Percentiles rank a stretch among this genome's conserved stretches.
phyloP scores from a whole-genome alignment of 2,797 vertebrate genomes.

The Mormyrops attenuatus region DNA sequence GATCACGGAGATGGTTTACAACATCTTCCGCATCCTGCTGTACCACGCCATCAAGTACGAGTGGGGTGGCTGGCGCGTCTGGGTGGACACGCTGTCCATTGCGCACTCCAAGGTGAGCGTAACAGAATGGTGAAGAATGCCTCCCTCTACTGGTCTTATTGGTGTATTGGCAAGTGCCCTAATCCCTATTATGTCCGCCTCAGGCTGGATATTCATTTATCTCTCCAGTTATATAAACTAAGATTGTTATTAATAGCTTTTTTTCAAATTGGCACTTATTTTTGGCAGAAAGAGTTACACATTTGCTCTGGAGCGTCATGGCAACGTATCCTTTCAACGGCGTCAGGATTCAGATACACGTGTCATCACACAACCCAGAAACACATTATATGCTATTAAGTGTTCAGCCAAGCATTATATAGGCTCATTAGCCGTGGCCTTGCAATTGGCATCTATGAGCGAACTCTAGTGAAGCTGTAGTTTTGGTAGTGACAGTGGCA shows the following conservation, averaged over 20 bases:
- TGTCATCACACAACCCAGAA: background rate
- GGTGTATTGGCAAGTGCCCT: background rate
- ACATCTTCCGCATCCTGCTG: conserved; percentile 96
- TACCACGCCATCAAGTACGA: conserved; percentile 99
- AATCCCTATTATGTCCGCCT: background rate
- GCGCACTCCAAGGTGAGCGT: conserved; percentile 92
- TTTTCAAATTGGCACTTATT: background rate
- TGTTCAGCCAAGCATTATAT: conserved; percentile 2
- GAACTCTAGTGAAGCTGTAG: background rate
- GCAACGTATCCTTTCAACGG: background rate
- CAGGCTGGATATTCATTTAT: background rate
- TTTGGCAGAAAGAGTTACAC: background rate
- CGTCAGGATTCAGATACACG: background rate
- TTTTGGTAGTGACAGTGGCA: background rate
- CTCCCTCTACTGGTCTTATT: conserved; percentile 43
- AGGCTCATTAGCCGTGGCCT: background rate
- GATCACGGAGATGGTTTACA: conserved; percentile 99
- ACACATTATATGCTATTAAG: background rate
- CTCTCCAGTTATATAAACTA: background rate
- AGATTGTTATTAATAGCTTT: background rate
- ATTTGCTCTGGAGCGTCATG: conserved; percentile 5
- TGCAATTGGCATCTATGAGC: background rate
- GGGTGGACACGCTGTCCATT: conserved; percentile 98
- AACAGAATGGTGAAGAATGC: conserved; percentile 27
- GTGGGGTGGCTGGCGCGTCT: conserved; percentile 98